Evolutionary conservation across 92 coral and sea anemone genomes (phyloP).

Genomic region (Chrysogorgia sp.): DNA sequence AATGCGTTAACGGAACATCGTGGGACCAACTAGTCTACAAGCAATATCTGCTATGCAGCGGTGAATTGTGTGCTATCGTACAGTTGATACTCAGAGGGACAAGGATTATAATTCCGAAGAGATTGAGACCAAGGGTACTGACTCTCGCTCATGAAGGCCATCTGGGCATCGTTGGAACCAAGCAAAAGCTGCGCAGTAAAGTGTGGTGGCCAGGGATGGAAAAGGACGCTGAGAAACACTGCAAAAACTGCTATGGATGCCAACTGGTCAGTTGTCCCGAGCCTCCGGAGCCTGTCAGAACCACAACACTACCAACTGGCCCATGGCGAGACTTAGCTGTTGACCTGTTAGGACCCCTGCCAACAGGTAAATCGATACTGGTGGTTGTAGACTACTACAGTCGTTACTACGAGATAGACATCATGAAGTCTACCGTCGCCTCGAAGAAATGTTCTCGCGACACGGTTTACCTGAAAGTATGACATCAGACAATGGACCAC

Average conservation of each 20-base stretch:
- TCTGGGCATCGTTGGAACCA: constrained; percentile 34
- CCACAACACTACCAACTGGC: constrained; percentile 50
- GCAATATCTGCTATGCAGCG: too few species aligned
- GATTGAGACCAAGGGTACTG: constrained; percentile 10
- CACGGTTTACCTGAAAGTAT: constrained; percentile 60
- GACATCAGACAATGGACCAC: constrained; percentile 64
- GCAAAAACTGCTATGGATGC: constrained; percentile 50
- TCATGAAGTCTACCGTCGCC: constrained; percentile 55
- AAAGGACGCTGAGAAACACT: constrained; percentile 56
- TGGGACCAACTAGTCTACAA: too few species aligned
- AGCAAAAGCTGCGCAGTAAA: constrained; percentile 61
- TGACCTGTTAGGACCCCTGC: constrained; percentile 59
- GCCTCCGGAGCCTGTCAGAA: constrained; percentile 60
- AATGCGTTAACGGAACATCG: too few species aligned
- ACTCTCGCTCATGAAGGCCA: constrained; percentile 39
- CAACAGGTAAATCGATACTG: constrained; percentile 58
- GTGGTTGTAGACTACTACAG: constrained; percentile 61
- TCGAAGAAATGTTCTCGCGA: constrained; percentile 42
- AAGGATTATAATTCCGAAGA: constrained; percentile 23
- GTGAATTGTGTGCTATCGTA: constrained; percentile 42
- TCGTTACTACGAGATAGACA: constrained; percentile 57
- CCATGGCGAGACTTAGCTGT: constrained; percentile 64
- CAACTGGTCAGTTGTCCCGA: constrained; percentile 60
- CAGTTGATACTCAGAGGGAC: constrained; percentile 55
- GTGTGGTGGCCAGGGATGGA: constrained; percentile 71